Percentiles rank a stretch among this genome's conserved stretches.
phyloP scores from a whole-genome alignment of 1,140 invertebrate species.

The Nomia melanderi region DNA sequence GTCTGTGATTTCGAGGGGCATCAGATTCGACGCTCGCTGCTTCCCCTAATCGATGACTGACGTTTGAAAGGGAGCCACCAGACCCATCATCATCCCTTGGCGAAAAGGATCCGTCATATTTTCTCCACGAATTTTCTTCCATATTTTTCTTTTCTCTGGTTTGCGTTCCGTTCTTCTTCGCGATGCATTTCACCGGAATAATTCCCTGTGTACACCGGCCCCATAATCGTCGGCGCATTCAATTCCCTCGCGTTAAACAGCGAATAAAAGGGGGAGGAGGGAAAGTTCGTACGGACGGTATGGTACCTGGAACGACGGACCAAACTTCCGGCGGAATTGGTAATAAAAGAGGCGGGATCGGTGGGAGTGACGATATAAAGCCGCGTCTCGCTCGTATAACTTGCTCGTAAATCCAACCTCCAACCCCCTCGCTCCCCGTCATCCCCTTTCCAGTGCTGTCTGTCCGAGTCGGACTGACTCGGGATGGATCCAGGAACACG shows the following conservation, averaged over 20 bases:
- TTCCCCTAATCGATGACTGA: constrained; percentile 59
- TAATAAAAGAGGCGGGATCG: constrained; percentile 27
- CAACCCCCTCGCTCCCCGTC: too few relatives aligned
- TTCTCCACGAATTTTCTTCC: not conserved
- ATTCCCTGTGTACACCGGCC: not conserved
- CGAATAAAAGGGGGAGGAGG: constrained; percentile 3
- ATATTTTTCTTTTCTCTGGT: not conserved
- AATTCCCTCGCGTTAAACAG: not conserved
- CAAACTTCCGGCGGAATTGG: constrained; percentile 41
- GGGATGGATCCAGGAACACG: not conserved
- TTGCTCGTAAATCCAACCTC: constrained; percentile 11
- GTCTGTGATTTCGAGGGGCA: constrained; percentile 22
- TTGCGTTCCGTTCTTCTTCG: not conserved
- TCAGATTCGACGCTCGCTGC: not conserved
- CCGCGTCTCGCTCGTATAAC: constrained; percentile 26
- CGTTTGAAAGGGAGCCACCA: constrained; percentile 52
- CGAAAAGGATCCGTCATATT: constrained; percentile 23
- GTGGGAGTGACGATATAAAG: constrained; percentile 26
- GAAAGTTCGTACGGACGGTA: not conserved
- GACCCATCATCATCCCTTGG: too few relatives aligned
- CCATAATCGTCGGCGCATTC: not conserved
- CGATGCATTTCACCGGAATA: not conserved
- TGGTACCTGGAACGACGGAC: constrained; percentile 10
- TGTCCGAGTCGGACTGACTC: not conserved
- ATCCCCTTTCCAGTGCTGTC: too few relatives aligned